phyloP scores from a whole-genome alignment of 2,888 invertebrate genomes.

The Ormyrus thymus region DNA sequence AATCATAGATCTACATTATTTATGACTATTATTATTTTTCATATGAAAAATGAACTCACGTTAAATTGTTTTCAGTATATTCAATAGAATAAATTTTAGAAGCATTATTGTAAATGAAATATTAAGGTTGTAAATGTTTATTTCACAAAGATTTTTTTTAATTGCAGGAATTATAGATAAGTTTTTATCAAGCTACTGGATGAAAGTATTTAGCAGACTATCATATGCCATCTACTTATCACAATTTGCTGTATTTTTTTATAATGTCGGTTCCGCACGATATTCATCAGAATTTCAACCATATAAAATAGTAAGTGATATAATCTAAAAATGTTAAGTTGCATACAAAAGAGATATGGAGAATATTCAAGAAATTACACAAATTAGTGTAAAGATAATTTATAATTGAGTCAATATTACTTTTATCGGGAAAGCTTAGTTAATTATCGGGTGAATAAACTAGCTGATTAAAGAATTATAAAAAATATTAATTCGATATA shows the following conservation, averaged over 20 bases:
- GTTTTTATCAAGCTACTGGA: constrained; percentile 77
- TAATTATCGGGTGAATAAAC: too few species aligned
- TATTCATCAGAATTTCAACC: constrained; percentile 79
- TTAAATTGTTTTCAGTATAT: not conserved
- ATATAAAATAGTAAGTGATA: constrained; percentile 77
- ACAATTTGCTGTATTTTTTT: constrained; percentile 82
- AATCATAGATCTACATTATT: not conserved
- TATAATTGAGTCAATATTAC: too few species aligned
- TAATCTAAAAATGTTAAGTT: too few species aligned
- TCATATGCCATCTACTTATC: constrained; percentile 82
- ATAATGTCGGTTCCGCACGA: constrained; percentile 80
- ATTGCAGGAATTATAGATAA: constrained; percentile 76
- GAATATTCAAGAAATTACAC: too few species aligned
- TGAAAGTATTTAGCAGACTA: constrained; percentile 80
- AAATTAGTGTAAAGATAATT: too few species aligned
- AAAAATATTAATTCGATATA: not conserved
- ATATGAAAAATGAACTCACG: not conserved
- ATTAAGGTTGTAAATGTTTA: not conserved
- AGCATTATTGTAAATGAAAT: not conserved
- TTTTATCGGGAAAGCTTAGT: too few species aligned
- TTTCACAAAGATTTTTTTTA: not conserved
- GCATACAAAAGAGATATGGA: too few species aligned
- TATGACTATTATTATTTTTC: not conserved
- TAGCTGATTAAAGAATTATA: not conserved
- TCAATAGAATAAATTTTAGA: constrained; percentile 13